phyloP scores from a whole-genome alignment of 2,113 vertebrate species.

The Rhinolophus ferrumequinum region DNA sequence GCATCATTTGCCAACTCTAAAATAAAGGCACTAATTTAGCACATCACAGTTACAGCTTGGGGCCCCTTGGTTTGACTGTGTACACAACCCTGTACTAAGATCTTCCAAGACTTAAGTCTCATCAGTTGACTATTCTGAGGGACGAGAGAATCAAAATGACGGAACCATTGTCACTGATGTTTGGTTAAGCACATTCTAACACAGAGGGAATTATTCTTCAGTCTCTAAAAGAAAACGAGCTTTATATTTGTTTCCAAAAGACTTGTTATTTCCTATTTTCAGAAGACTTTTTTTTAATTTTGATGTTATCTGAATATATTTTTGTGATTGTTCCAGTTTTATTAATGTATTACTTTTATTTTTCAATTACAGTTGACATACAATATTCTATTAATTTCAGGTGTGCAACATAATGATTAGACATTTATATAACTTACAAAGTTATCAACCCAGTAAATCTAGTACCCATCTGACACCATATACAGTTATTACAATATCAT shows the following conservation, averaged over 20 bases:
- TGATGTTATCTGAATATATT: too few relatives aligned
- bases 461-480: too few relatives aligned
- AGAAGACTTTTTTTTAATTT: background rate
- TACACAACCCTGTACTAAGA: background rate
- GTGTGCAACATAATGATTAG: too few relatives aligned
- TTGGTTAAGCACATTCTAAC: background rate
- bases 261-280: background rate
- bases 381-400: too few relatives aligned
- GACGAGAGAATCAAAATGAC: background rate
- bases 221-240: background rate
- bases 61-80: background rate
- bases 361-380: too few relatives aligned
- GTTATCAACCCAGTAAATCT: too few relatives aligned
- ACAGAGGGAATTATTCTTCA: background rate
- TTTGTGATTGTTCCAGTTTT: too few relatives aligned
- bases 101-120: background rate
- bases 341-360: too few relatives aligned
- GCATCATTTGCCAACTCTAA: background rate
- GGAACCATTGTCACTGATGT: background rate
- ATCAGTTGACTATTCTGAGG: background rate
- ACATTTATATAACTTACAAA: too few relatives aligned
- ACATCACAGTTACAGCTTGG: background rate
- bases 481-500: too few relatives aligned
- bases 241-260: constrained; percentile 20
- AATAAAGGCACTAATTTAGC: background rate